Conservation (phyloP, 2,797 vertebrate species). For the Heliangelus exortis region DNA sequence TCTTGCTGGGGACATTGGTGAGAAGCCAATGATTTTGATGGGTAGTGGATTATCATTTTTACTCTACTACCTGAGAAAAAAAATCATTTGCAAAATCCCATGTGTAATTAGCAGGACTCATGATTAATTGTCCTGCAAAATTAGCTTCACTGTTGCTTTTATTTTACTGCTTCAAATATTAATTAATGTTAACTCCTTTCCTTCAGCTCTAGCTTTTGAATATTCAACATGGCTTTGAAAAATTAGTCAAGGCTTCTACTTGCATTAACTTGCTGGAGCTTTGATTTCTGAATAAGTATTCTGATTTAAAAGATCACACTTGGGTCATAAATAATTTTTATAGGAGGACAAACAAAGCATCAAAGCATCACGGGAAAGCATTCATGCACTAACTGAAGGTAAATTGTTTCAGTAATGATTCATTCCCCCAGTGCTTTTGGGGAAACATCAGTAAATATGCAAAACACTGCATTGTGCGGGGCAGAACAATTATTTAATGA, state of each 20-base stretch:
- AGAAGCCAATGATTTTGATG: constrained; percentile 95
- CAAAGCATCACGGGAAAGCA: constrained; percentile 84
- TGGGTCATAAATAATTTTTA: constrained; percentile 88
- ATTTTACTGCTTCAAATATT: constrained; percentile 99
- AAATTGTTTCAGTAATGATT: constrained; percentile 88
- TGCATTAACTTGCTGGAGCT: constrained; percentile 85
- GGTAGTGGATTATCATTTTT: constrained; percentile 95
- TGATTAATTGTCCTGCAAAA: constrained; percentile 99
- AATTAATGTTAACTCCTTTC: constrained; percentile 99
- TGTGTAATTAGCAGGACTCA: constrained; percentile 98
- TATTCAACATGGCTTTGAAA: constrained; percentile 96
- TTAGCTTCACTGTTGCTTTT: constrained; percentile 99
- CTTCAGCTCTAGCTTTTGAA: constrained; percentile 93
- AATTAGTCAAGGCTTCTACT: constrained; percentile 86
- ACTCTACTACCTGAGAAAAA: constrained; percentile 90
- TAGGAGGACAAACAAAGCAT: constrained; percentile 87
- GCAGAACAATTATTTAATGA: constrained; percentile 68
- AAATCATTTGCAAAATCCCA: constrained; percentile 99
- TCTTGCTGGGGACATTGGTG: constrained; percentile 95
- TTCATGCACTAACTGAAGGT: constrained; percentile 84
- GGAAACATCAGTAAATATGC: constrained; percentile 81
- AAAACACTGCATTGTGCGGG: constrained; percentile 71
- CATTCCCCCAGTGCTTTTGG: constrained; percentile 79
- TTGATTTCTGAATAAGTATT: constrained; percentile 90
- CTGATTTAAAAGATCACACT: constrained; percentile 87